Evolutionary conservation across 2,113 vertebrate species (phyloP).

Genomic region (Pachyramphus minor): DNA sequence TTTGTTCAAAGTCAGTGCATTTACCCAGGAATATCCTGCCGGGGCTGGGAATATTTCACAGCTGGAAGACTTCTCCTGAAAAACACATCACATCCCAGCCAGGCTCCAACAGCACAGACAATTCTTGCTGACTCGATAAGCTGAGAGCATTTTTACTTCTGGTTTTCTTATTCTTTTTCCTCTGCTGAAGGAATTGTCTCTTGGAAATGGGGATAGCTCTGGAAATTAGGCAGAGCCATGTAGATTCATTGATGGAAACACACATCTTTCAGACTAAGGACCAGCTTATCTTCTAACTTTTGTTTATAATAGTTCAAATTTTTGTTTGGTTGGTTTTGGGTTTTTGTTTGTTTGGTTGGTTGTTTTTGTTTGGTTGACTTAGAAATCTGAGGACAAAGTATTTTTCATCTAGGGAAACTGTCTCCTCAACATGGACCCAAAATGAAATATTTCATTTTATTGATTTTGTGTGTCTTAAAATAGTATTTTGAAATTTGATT

Average conservation of each 20-base stretch:
- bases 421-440: background rate
- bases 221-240: background rate
- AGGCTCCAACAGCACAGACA: background rate
- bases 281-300: background rate
- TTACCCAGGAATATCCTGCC: background rate
- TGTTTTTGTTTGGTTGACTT: background rate
- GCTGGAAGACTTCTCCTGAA: background rate
- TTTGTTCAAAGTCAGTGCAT: background rate
- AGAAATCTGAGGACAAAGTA: background rate
- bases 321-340: background rate
- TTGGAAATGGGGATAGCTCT: background rate
- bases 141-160: background rate
- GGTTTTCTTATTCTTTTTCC: background rate
- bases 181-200: background rate
- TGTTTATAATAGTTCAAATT: background rate
- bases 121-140: background rate
- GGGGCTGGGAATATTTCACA: background rate
- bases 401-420: background rate
- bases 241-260: background rate
- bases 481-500: background rate
- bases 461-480: background rate
- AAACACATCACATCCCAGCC: background rate
- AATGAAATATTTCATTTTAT: background rate
- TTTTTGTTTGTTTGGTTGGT: too few relatives aligned
- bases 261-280: background rate